phyloP scores from a whole-genome alignment of 2,888 invertebrate species.

The Hofmannophila pseudospretella region DNA sequence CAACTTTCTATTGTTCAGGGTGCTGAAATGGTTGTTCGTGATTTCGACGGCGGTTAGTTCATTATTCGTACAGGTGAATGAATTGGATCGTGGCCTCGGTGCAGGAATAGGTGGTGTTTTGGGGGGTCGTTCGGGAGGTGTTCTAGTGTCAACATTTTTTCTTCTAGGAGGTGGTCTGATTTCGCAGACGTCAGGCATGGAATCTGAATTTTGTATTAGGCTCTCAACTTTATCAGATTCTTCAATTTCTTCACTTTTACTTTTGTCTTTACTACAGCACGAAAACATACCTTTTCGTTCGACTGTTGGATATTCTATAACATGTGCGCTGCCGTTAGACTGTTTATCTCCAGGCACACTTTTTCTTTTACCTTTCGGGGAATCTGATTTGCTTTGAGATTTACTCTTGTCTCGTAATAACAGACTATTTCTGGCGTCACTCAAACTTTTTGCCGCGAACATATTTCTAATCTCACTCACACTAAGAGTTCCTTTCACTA shows the following conservation, averaged over 20 bases:
- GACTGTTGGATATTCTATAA: constrained; percentile 85
- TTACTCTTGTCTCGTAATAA: constrained; percentile 67
- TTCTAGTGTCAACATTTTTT: constrained; percentile 72
- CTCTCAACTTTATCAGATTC: constrained; percentile 55
- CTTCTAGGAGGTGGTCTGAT: constrained; percentile 81
- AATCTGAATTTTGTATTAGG: constrained; percentile 57
- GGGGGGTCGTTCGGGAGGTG: constrained; percentile 83
- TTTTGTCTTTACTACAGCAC: constrained; percentile 81
- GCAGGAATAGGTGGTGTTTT: constrained; percentile 75
- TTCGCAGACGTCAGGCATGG: constrained; percentile 67
- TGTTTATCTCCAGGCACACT: constrained; percentile 58
- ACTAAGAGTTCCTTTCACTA: constrained; percentile 77
- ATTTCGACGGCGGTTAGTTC: constrained; percentile 65
- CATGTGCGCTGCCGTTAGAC: constrained; percentile 66
- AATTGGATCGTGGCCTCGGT: constrained; percentile 76
- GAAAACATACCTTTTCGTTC: constrained; percentile 85
- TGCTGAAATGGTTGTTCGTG: constrained; percentile 61
- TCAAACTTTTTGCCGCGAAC: constrained; percentile 68
- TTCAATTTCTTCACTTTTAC: constrained; percentile 71
- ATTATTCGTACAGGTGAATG: constrained; percentile 67
- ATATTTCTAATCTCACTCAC: constrained; percentile 75
- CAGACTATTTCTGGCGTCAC: constrained; percentile 72
- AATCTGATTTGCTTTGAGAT: constrained; percentile 54
- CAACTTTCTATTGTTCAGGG: constrained; percentile 62
- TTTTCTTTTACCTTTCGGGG: constrained; percentile 67